These are phyloP conservation scores for Oscheius onirici DNA, from an alignment of 2,888 invertebrate species.

Conservation along the genomic window DNA sequence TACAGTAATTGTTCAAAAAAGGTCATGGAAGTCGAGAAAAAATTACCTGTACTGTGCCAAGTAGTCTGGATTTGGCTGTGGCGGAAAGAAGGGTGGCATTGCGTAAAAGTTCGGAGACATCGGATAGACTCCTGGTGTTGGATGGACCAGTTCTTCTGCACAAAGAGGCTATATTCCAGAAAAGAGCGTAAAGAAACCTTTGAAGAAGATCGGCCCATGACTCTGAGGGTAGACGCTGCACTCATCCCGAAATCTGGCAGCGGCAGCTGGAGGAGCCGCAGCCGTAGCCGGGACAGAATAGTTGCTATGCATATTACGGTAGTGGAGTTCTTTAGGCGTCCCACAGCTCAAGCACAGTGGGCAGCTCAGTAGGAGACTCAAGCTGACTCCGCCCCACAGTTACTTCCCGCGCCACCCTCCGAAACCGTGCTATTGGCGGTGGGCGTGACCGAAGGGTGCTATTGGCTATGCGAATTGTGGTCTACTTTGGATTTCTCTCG, in stretches of 20 bases:
- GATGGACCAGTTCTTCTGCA: neutral
- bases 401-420: neutral
- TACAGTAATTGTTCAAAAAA: too few species aligned
- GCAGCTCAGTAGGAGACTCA: slow-evolving; percentile 28
- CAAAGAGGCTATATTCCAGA: neutral
- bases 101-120: slow-evolving; percentile 7
- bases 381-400: slow-evolving; percentile 17
- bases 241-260: slow-evolving; percentile 9
- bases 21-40: too few species aligned
- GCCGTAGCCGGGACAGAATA: slow-evolving; percentile 14
- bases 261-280: slow-evolving; percentile 3
- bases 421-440: slow-evolving; percentile 2
- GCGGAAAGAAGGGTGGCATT: slow-evolving; percentile 5
- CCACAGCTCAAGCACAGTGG: slow-evolving; percentile 34
- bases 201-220: slow-evolving; percentile 9
- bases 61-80: slow-evolving; percentile 4
- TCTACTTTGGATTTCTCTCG: neutral
- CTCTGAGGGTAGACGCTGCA: neutral
- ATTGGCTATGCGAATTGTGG: slow-evolving; percentile 18
- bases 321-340: slow-evolving; percentile 7
- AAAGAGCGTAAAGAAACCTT: neutral
- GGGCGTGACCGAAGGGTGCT: slow-evolving; percentile 17
- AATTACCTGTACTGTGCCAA: slow-evolving; percentile 8
- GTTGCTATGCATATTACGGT: slow-evolving; percentile 32
- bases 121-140: slow-evolving; percentile 1